phyloP scores from a whole-genome alignment of 2,888 invertebrate genomes.

The Hoplodrina blanda region DNA sequence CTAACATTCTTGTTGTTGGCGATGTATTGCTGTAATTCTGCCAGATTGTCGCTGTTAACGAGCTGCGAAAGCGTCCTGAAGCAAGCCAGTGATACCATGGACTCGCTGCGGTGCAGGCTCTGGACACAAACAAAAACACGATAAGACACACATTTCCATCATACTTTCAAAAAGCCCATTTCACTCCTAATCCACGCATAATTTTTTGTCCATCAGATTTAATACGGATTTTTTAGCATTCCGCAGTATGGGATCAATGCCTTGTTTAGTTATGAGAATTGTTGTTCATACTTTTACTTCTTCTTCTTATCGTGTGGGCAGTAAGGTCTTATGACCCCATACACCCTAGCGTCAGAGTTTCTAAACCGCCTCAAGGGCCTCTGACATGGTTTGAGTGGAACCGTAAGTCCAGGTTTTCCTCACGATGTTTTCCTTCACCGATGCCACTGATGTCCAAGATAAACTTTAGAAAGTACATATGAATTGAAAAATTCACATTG shows the following conservation, averaged over 20 bases:
- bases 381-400: too few relatives aligned
- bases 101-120: constrained; percentile 97
- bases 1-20: constrained; percentile 95
- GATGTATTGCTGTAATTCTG: constrained; percentile 95
- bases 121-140: constrained; percentile 73
- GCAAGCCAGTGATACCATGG: constrained; percentile 96
- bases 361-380: too few relatives aligned
- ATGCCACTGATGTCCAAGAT: too few relatives aligned
- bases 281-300: constrained; percentile 1
- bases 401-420: too few relatives aligned
- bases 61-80: constrained; percentile 95
- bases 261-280: background rate
- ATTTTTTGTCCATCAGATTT: constrained; percentile 12
- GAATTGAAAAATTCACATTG: too few relatives aligned
- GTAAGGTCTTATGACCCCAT: too few relatives aligned
- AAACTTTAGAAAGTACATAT: too few relatives aligned
- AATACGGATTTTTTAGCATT: constrained; percentile 25
- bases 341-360: too few relatives aligned
- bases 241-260: background rate
- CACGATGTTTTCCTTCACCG: too few relatives aligned
- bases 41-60: constrained; percentile 95
- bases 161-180: constrained; percentile 8
- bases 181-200: background rate
- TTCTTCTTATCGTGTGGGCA: too few relatives aligned
- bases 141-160: constrained; percentile 25